Percentiles rank a stretch among this genome's conserved stretches.
These are phyloP conservation scores for Euleptes europaea DNA, from an alignment of 2,113 vertebrate genomes.

Conservation along the genomic window DNA sequence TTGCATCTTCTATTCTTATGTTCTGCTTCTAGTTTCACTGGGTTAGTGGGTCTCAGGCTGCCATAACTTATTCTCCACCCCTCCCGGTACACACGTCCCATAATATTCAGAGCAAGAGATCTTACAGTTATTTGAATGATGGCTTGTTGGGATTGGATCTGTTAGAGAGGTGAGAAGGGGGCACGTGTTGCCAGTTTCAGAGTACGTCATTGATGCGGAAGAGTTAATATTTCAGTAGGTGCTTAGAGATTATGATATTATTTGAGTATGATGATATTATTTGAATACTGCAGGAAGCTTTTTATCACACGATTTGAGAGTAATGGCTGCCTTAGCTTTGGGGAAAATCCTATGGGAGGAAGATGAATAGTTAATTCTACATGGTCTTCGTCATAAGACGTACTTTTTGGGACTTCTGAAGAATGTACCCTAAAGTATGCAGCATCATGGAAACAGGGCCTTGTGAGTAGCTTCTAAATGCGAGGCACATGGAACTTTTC, in stretches of 20 bases:
- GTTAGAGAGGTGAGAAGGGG: neutral
- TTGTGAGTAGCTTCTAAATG: slow-evolving; percentile 53
- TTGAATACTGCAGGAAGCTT: neutral
- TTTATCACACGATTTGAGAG: accelerated
- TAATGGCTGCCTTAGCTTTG: neutral
- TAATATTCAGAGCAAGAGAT: neutral
- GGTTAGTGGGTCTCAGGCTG: neutral
- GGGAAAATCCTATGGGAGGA: neutral
- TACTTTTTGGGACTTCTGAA: slow-evolving; percentile 30
- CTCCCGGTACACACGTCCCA: neutral
- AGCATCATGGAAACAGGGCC: slow-evolving; percentile 32
- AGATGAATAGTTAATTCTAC: accelerated
- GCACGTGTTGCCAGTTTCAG: neutral
- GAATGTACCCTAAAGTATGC: slow-evolving; percentile 31
- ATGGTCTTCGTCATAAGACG: neutral
- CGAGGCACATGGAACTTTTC: slow-evolving; percentile 22
- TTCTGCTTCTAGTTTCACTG: neutral
- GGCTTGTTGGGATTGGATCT: neutral
- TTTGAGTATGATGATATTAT: neutral
- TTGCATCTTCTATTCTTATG: neutral
- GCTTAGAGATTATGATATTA: neutral
- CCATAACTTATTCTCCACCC: neutral
- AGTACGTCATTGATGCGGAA: neutral
- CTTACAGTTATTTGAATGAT: neutral
- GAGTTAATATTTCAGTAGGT: neutral